phyloP scores from a whole-genome alignment of 2,888 invertebrate species.

The Bellardia pandia region DNA sequence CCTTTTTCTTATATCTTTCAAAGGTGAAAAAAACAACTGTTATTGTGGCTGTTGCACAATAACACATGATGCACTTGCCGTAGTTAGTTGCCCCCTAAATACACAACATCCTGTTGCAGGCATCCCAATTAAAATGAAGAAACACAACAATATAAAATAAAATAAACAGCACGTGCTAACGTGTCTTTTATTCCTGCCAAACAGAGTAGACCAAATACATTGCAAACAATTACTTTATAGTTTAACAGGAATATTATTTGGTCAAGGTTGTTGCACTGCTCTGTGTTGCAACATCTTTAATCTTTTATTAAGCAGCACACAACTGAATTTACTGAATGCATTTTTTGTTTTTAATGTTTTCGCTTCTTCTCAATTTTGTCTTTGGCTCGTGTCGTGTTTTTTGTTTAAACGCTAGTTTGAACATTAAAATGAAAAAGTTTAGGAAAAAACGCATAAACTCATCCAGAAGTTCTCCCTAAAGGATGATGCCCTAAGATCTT shows the following conservation, averaged over 20 bases:
- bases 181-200: slow-evolving; percentile 41
- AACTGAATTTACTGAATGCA: slow-evolving; percentile 62
- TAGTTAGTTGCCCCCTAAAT: slow-evolving; percentile 39
- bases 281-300: slow-evolving; percentile 64
- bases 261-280: slow-evolving; percentile 18
- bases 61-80: slow-evolving; percentile 66
- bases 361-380: slow-evolving; percentile 28
- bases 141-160: slow-evolving; percentile 36
- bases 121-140: slow-evolving; percentile 69
- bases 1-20: background rate
- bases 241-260: background rate
- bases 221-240: slow-evolving; percentile 21
- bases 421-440: slow-evolving; percentile 2
- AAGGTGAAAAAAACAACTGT: slow-evolving; percentile 61
- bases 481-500: slow-evolving; percentile 66
- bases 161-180: slow-evolving; percentile 63
- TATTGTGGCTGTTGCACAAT: slow-evolving; percentile 41
- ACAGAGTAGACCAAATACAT: slow-evolving; percentile 10
- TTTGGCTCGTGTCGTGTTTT: slow-evolving; percentile 57
- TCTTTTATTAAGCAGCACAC: slow-evolving; percentile 60
- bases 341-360: slow-evolving; percentile 30
- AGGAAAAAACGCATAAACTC: slow-evolving; percentile 14
- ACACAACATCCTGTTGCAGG: slow-evolving; percentile 69
- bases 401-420: slow-evolving; percentile 22
- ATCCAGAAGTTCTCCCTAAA: slow-evolving; percentile 35